Conservation (phyloP, 2,888 invertebrate species). For the Oligia latruncula region DNA sequence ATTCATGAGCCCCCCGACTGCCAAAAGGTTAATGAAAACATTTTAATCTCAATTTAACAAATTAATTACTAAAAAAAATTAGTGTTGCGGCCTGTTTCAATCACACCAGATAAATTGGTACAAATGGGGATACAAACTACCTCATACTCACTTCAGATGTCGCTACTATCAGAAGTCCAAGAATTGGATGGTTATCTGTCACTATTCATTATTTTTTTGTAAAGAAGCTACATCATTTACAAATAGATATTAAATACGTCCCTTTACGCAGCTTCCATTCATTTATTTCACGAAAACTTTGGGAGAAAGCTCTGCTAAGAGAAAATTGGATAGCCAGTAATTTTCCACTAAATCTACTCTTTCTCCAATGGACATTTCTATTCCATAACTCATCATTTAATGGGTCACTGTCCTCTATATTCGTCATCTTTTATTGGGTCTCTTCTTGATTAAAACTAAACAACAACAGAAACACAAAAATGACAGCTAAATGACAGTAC, state of each 20-base stretch:
- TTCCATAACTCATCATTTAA: background rate
- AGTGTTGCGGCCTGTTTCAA: slow-evolving; percentile 13
- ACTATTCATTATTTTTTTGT: background rate
- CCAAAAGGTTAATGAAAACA: slow-evolving; percentile 26
- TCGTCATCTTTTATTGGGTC: no score
- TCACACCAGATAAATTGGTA: background rate
- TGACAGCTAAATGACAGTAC: background rate
- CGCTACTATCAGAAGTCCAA: background rate
- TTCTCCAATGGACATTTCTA: background rate
- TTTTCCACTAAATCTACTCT: background rate
- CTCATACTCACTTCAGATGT: background rate
- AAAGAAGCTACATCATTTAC: background rate
- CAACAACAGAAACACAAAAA: background rate
- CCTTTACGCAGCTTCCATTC: background rate
- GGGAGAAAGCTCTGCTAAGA: background rate
- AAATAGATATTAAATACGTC: background rate
- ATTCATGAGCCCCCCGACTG: background rate
- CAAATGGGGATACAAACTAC: background rate
- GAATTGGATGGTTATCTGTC: background rate
- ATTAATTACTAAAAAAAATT: slow-evolving; percentile 6
- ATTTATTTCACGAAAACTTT: background rate
- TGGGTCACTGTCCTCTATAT: background rate
- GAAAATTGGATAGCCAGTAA: background rate
- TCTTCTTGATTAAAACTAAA: background rate
- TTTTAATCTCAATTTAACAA: slow-evolving; percentile 7